Percentiles rank a stretch among this genome's conserved stretches.
These are phyloP conservation scores for Caenorhabditis sp. DNA, from an alignment of 2,888 invertebrate genomes.

Conservation along the genomic window DNA sequence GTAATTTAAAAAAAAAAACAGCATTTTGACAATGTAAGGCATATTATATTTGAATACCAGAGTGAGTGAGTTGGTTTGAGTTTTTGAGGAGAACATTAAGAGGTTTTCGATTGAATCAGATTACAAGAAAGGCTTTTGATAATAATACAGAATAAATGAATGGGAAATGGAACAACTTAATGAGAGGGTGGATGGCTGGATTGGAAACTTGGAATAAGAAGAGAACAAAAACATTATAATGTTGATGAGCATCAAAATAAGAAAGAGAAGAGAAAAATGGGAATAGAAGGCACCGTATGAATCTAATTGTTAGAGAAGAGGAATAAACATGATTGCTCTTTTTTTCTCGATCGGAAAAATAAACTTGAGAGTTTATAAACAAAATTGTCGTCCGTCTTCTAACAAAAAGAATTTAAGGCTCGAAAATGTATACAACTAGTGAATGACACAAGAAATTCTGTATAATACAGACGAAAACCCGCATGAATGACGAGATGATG, in stretches of 20 bases:
- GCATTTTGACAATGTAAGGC: background rate
- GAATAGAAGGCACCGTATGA: background rate
- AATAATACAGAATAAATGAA: background rate
- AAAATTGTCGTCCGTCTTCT: background rate
- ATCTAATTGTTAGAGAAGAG: background rate
- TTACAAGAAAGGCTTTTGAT: background rate
- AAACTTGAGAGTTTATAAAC: background rate
- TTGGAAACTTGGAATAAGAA: background rate
- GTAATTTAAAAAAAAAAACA: background rate
- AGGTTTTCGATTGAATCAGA: background rate
- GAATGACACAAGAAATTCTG: background rate
- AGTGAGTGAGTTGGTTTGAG: background rate
- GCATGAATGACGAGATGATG: background rate
- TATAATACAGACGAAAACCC: background rate
- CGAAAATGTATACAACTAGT: background rate
- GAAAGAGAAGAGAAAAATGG: background rate
- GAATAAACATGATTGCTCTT: background rate
- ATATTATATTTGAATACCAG: background rate
- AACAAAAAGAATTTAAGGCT: constrained; percentile 2
- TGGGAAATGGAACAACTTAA: background rate
- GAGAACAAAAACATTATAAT: background rate
- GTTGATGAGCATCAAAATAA: background rate
- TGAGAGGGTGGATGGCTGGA: background rate
- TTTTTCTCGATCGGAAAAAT: background rate
- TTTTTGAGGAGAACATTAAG: background rate